Percentiles rank a stretch among this genome's conserved stretches.
Conservation (phyloP, 2,113 vertebrate species). For the Lota lota region DNA sequence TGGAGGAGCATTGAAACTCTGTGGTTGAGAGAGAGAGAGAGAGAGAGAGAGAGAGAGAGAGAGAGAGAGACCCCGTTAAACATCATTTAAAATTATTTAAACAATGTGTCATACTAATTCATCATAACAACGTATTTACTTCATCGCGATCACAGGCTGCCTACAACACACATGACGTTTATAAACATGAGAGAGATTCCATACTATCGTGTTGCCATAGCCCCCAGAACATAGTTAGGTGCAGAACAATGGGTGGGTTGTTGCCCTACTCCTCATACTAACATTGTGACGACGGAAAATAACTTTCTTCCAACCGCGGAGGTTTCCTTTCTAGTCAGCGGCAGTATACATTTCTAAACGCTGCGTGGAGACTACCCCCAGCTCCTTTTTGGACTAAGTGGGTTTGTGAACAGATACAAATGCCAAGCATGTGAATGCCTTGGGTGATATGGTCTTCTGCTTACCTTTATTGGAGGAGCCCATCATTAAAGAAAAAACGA, state of each 20-base stretch:
- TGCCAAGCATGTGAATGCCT: slow-evolving; percentile 42
- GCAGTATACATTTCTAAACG: slow-evolving; percentile 43
- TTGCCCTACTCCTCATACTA: not conserved
- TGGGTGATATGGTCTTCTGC: slow-evolving; percentile 32
- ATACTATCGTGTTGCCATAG: not conserved
- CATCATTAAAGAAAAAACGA: no score
- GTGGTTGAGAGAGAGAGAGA: slow-evolving; percentile 52
- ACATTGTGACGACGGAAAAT: not conserved
- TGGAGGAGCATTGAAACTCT: slow-evolving; percentile 88
- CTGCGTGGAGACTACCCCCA: slow-evolving; percentile 27
- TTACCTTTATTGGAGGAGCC: no score
- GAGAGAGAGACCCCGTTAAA: not conserved
- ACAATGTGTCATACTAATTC: no score
- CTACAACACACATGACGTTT: no score
- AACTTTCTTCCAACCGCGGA: slow-evolving; percentile 28
- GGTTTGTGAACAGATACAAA: slow-evolving; percentile 38
- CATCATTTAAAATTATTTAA: no score
- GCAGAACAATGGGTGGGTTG: slow-evolving; percentile 11
- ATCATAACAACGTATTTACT: no score
- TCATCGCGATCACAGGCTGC: no score
- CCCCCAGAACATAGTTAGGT: not conserved
- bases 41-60: no score
- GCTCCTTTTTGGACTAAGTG: slow-evolving; percentile 41
- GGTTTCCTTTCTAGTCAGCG: slow-evolving; percentile 26
- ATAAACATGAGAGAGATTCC: not conserved